Base-by-base conservation (phyloP, 35 echinoderm and acorn worm genomes). In the Hemicentrotus pulcherrimus region DNA sequence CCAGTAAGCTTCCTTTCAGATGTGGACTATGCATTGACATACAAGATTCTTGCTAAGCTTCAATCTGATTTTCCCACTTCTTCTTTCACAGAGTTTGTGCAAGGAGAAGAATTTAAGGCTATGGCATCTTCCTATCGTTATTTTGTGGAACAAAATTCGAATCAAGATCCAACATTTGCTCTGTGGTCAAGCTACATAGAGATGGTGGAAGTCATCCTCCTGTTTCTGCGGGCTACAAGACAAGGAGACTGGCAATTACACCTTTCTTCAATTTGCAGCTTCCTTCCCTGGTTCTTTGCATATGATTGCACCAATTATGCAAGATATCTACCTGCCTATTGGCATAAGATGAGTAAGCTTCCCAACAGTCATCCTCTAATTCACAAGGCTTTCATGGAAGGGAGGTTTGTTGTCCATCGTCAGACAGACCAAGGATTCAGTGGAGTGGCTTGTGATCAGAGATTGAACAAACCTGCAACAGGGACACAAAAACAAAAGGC, bases 261-360 rank as follows among this genome's bases (percentile, higher is more conserved):
- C 60, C 47, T 94, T 2, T 92, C 88, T 10, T 10, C 61, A 19
- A 95, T 95, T 86, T 5, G 96, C 52, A 52, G 31, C n/a, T 96
- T 97, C 31, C 18, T 96, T 30, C 95, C 97, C 55, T 97, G 97
- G 97, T 96, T 97, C 55, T 97, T 97, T 46, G 89, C 97, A 13
- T 97, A 97, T 94, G 94, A 97, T 78, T 33, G 96, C 33, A 94
- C 46, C 1, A 96, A 97, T 85, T 97, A 97, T 96, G 89, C 96
- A 1, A 55, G 97, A 41, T 97, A 97, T 33, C 85, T 96, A 31
- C 92, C 97, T 48, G 91, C 65, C 5, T 97, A 97, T 94, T 97
- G 94, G 88, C 46, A 94, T 31, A 95, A 97, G 55, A 97, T 97
- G 95, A 61, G 86, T 32, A 31, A 95, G 70, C 88, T 97, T 28